phyloP scores from a whole-genome alignment of 2,113 vertebrate genomes.

The Percina caprodes region DNA sequence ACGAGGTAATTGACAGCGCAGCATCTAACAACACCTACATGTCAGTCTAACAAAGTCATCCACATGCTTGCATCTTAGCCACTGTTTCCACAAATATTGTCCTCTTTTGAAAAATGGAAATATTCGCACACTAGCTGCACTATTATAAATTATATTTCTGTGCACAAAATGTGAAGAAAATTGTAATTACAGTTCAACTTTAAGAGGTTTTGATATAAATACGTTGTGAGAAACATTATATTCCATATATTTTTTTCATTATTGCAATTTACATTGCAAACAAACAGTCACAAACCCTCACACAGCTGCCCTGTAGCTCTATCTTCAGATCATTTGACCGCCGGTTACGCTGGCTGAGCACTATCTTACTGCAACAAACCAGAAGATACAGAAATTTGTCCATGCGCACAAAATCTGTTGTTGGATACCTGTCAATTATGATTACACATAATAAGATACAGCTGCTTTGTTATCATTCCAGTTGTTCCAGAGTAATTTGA shows the following conservation, averaged over 20 bases:
- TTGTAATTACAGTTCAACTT: neutral
- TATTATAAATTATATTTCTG: neutral
- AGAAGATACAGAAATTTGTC: constrained; percentile 27
- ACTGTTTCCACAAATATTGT: neutral
- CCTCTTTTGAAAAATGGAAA: neutral
- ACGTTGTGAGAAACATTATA: neutral
- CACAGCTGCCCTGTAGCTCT: constrained; percentile 12
- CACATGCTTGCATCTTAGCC: neutral
- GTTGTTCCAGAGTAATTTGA: constrained; percentile 52
- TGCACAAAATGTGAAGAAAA: neutral
- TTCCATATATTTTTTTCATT: neutral
- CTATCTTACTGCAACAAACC: constrained; percentile 25
- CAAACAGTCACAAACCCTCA: neutral
- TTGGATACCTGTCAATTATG: constrained; percentile 67
- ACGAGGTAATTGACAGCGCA: neutral
- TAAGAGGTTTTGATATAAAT: neutral
- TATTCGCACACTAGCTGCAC: neutral
- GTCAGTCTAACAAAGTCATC: neutral
- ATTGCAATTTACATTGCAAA: neutral
- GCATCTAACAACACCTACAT: neutral
- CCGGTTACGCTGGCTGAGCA: constrained; percentile 30
- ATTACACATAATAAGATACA: constrained; percentile 42
- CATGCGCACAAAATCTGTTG: constrained; percentile 30
- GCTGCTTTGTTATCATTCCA: constrained; percentile 37
- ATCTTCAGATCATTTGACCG: constrained; percentile 20